Percentiles rank a stretch among this genome's conserved stretches.
Conservation (phyloP, 1,140 invertebrate species). For the Brachionus calyciflorus region DNA sequence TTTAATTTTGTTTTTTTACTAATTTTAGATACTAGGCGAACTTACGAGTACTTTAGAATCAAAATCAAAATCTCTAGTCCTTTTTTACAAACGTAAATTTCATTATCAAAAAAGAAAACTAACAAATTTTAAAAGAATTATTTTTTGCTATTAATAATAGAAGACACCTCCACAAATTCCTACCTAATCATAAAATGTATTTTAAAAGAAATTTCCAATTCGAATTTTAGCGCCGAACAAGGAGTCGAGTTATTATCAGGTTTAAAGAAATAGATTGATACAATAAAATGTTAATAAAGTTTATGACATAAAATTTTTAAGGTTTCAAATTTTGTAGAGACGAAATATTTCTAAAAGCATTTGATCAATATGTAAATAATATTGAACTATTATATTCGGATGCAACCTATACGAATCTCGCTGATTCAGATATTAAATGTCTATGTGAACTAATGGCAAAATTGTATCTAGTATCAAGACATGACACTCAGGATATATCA, state of each 20-base stretch:
- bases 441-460: not conserved
- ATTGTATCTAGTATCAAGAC: not conserved
- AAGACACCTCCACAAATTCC: not conserved
- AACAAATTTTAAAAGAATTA: too few relatives aligned
- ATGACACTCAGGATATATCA: not conserved
- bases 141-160: not conserved
- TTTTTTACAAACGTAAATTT: not conserved
- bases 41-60: too few relatives aligned
- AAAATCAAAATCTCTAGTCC: not conserved
- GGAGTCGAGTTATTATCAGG: not conserved
- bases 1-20: too few relatives aligned
- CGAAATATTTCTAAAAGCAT: not conserved
- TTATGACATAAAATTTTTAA: not conserved
- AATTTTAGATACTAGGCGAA: too few relatives aligned
- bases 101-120: not conserved
- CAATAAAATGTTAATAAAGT: not conserved
- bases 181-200: not conserved
- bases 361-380: constrained; percentile 4
- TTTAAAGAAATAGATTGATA: not conserved
- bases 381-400: not conserved
- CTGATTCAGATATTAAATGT: not conserved
- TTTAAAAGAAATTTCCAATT: not conserved
- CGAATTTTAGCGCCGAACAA: not conserved
- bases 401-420: not conserved
- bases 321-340: constrained; percentile 16